Conservation (phyloP, 1,140 invertebrate species). For the Bombus breviceps region DNA sequence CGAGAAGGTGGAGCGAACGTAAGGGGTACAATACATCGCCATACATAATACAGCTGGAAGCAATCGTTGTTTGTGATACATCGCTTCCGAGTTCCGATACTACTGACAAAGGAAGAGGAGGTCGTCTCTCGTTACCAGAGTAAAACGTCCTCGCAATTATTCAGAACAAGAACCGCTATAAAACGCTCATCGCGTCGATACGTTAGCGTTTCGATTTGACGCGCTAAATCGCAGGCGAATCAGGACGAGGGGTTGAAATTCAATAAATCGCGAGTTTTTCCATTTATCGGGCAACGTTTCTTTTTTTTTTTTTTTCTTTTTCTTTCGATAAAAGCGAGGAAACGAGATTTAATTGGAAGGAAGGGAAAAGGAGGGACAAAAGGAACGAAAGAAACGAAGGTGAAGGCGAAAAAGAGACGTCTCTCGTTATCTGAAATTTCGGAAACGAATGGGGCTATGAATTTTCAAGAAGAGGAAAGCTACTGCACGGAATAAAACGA, state of each 20-base stretch:
- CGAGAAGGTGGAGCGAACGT: conserved; percentile 2
- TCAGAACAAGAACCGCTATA: conserved; percentile 13
- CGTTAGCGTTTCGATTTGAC: not conserved
- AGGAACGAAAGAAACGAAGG: not conserved
- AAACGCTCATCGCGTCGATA: not conserved
- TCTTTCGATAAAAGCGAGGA: too few species aligned
- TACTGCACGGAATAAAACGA: conserved; percentile 49
- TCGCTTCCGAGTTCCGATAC: conserved; percentile 41
- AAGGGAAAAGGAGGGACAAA: not conserved
- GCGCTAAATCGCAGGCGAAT: not conserved
- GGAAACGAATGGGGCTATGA: conserved; percentile 60
- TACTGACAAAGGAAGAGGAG: conserved; percentile 30
- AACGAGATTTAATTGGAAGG: not conserved
- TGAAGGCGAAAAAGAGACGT: conserved; percentile 18
- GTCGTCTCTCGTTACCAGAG: not conserved
- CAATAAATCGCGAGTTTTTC: too few species aligned
- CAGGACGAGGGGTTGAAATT: not conserved
- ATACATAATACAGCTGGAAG: conserved; percentile 57
- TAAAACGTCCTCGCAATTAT: conserved; percentile 10
- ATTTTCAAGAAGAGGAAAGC: conserved; percentile 53
- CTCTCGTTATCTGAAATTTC: conserved; percentile 62
- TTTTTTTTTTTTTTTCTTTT: too few species aligned
- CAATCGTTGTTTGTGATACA: conserved; percentile 46
- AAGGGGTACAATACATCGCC: conserved; percentile 50
- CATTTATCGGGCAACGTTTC: not conserved